Base-by-base conservation (phyloP, 2,888 invertebrate species). In the Alcis repandata region DNA sequence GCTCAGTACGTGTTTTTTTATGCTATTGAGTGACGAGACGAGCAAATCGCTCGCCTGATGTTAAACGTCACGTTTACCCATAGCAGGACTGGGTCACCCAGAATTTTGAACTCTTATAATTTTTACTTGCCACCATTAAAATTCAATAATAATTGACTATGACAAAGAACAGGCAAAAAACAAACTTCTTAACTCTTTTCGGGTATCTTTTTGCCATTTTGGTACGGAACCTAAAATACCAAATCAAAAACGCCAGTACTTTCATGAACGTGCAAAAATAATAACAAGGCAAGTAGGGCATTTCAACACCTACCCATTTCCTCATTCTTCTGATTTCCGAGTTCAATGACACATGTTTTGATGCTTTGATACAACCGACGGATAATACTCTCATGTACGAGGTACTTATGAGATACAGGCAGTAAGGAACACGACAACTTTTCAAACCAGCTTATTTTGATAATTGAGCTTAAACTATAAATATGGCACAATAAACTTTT, bases 311-410 rank as follows among this genome's bases (percentile, higher is more conserved):
- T 49, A 51, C 32, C 17, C 17, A 32, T 54, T 56, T 56, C 62
- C 62, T 41, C 43, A 56, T 62, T 56, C 56, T 40, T 56, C 20
- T 13, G 15, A 41, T 56, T 62, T 54, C 13, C 36, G 62, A 56
- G 62, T 62, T 62, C 33, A 62, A 56, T 54, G 57, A 57, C 56
- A 56, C 10, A 27, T 38, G 52, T 32, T 48, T 59, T 59, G 27
- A 38, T 40, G 20, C 17, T 51, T 49, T 52, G 19, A 45, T 58
- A 58, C 58, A 32, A n/a, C 43, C 53, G 59, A 63, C 54, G 54
- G 32, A 61, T 68, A 49, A 58, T 48, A 17, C 19, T 41, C 33
- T 41, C 41, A 36, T 17, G 20, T 15, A 54, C 41, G 19, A n/a
- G 49, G 8, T 40, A 43, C 33, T 13, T 43, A 27, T 53, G 4